A percentile compares a stretch with the other conserved stretches of the same genome.
Conservation (phyloP, 2,113 vertebrate species). For the Tamias sibiricus region DNA sequence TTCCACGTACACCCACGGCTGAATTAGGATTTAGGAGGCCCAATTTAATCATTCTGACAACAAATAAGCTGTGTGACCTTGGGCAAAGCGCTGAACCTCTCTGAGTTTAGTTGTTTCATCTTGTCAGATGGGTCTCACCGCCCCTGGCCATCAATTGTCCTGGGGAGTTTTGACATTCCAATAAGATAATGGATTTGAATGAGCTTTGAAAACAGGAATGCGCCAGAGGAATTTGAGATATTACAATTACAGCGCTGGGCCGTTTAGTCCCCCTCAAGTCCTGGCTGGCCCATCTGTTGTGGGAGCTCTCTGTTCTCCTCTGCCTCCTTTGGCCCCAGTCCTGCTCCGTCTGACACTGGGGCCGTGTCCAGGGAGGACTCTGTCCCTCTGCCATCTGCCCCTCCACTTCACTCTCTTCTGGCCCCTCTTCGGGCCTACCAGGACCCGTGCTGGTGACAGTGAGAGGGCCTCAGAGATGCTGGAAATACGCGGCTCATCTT, state of each 20-base stretch:
- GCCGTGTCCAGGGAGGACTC: slow-evolving; percentile 58
- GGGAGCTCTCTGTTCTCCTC: slow-evolving; percentile 29
- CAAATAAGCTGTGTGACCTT: slow-evolving; percentile 70
- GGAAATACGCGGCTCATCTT: rapidly evolving
- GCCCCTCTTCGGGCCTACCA: neutral
- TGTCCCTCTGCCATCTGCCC: slow-evolving; percentile 60
- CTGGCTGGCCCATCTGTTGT: slow-evolving; percentile 76
- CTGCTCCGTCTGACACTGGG: slow-evolving; percentile 63
- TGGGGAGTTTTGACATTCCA: slow-evolving; percentile 54
- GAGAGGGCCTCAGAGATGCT: neutral
- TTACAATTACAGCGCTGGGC: neutral
- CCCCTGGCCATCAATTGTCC: slow-evolving; percentile 2
- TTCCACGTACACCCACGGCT: neutral
- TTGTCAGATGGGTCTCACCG: slow-evolving; percentile 62
- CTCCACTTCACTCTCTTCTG: slow-evolving; percentile 59
- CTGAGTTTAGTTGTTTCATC: slow-evolving; percentile 50
- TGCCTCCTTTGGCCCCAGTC: slow-evolving; percentile 62
- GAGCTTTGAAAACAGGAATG: slow-evolving; percentile 19
- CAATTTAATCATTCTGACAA: neutral
- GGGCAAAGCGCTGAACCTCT: slow-evolving; percentile 57
- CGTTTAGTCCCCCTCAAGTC: neutral
- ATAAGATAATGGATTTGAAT: slow-evolving; percentile 63
- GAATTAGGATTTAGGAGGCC: neutral
- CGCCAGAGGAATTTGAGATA: slow-evolving; percentile 72
- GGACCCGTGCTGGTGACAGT: neutral